Conservation (phyloP, 2,797 vertebrate species). For the Chrosomus eos region DNA sequence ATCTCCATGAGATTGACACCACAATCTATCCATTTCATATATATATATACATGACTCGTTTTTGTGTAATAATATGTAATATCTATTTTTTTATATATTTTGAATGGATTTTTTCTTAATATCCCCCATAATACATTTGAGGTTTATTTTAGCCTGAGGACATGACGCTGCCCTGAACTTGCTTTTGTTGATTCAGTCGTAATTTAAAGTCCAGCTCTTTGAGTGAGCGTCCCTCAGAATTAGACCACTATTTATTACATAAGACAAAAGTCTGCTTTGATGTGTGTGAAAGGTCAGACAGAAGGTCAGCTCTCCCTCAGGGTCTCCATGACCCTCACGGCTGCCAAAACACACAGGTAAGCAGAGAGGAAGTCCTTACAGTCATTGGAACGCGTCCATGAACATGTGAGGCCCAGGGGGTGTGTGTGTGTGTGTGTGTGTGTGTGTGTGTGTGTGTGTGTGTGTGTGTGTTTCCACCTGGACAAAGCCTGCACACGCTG, state of each 20-base stretch:
- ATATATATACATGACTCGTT: background rate
- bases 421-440: conserved; percentile 63
- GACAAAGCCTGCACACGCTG: conserved; percentile 57
- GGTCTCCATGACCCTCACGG: conserved; percentile 79
- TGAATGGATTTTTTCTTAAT: background rate
- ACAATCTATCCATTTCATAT: background rate
- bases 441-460: conserved; percentile 59
- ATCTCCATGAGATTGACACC: background rate
- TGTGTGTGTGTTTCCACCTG: conserved; percentile 62
- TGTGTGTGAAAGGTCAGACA: conserved; percentile 59
- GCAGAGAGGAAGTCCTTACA: conserved; percentile 68
- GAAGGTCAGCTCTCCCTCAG: conserved; percentile 62
- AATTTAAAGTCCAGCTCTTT: conserved; percentile 67
- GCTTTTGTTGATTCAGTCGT: conserved; percentile 73
- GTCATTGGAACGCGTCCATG: conserved; percentile 68
- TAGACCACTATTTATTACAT: conserved; percentile 32
- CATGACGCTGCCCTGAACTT: conserved; percentile 64
- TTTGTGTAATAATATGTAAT: background rate
- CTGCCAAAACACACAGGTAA: conserved; percentile 81
- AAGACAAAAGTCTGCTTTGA: conserved; percentile 47
- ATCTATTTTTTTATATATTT: background rate
- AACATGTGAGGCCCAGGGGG: conserved; percentile 79
- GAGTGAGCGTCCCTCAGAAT: background rate
- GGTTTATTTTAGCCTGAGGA: conserved; percentile 28
- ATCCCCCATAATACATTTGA: background rate